Base-by-base conservation (phyloP, 2,797 vertebrate species). In the Brotula barbata region DNA sequence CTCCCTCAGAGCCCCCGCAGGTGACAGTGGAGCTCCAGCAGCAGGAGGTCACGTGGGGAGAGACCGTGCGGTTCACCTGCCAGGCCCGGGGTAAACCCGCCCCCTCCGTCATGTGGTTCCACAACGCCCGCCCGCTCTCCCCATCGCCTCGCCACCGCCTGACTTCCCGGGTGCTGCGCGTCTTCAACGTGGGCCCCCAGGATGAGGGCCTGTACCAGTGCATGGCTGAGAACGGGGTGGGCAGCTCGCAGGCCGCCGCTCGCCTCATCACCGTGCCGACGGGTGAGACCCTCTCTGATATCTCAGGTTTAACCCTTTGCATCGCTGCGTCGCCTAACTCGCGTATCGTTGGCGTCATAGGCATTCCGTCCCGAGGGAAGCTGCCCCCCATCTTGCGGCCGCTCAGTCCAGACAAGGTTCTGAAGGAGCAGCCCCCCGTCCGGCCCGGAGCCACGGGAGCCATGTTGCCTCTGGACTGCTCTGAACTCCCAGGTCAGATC, bases 151-250 rank as follows among this genome's bases (percentile, higher is more conserved):
- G 93, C 37, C 93, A 98, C 69, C 92, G 92, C n/a, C 74, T 96
- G 2, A 90, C 90, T 1, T 70, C 88, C 1, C 82, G 85, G 2
- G 68, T 78, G 0, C 89, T 99, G 64, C 91, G 92, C 0, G 87
- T 99, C 63, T 76, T 88, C 59, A 92, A 91, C 0, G 93, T 96
- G 58, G 94, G 94, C 48, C 93, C 94, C 0, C 94, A 96, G 83
- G 96, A 99, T 0, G 93, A 96, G 0, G 97, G 97, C 0, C 91
- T 99, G 56, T 99, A 99, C 89, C 97, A 99, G 81, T 99, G 97
- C 87, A 93, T 98, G 94, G 97, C 94, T 0, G 96, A 98, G 83
- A 98, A 98, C 0, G 94, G 92, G 17, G 94, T 97, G 0, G 96
- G 96, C 23, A 97, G 96, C 0, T 93, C 96, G 0, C 96, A 98